These are phyloP conservation scores for Peromyscus aztecus DNA, from an alignment of 2,797 vertebrate species.

Conservation along the genomic window DNA sequence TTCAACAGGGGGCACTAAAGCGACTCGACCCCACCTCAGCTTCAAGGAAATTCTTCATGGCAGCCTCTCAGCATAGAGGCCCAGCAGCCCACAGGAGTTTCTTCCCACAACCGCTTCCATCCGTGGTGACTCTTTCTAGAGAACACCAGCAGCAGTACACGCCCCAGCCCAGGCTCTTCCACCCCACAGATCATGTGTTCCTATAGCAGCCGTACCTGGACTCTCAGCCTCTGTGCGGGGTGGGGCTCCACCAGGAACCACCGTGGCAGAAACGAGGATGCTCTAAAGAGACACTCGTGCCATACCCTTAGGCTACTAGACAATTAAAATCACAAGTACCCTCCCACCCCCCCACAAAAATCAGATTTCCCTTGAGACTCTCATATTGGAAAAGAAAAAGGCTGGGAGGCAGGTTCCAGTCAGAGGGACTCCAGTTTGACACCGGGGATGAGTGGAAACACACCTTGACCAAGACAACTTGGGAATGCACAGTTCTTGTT, in stretches of 20 bases:
- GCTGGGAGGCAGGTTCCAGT: neutral
- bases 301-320: too few species aligned
- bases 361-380: neutral
- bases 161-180: too few species aligned
- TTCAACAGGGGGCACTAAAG: neutral
- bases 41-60: neutral
- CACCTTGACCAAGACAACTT: neutral
- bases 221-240: neutral
- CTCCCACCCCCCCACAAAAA: too few species aligned
- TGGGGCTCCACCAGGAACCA: neutral
- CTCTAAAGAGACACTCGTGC: neutral
- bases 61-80: neutral
- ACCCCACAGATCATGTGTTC: neutral
- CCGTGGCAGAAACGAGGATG: neutral
- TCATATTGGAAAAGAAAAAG: neutral
- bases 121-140: neutral
- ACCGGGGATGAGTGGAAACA: neutral
- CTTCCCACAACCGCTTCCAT: neutral
- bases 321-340: neutral
- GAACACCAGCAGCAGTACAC: neutral
- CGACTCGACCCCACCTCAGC: rapidly evolving
- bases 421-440: neutral
- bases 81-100: neutral
- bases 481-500: neutral
- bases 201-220: rapidly evolving